Percentiles rank a stretch among this genome's conserved stretches.
phyloP scores from a whole-genome alignment of 2,888 invertebrate species.

The Shargacucullia verbasci region DNA sequence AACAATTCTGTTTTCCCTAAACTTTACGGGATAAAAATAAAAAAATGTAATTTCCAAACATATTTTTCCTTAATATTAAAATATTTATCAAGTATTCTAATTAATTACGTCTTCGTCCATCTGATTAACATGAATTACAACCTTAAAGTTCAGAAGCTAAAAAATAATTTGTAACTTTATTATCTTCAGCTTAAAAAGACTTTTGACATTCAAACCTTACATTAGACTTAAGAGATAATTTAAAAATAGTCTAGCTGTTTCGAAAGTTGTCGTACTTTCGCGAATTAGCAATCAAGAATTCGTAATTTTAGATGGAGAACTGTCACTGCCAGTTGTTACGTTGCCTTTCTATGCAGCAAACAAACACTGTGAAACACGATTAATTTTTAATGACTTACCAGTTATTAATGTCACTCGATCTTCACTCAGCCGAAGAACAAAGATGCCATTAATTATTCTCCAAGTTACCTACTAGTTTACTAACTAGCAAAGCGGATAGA shows the following conservation, averaged over 20 bases:
- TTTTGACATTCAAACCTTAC: conserved; percentile 22
- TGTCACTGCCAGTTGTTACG: not conserved
- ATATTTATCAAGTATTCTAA: conserved; percentile 28
- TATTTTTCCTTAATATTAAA: not conserved
- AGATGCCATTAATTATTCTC: conserved; percentile 33
- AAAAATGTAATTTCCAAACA: too few relatives aligned
- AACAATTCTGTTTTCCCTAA: too few relatives aligned
- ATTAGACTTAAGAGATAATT: conserved; percentile 24
- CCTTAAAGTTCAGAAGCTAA: conserved; percentile 25
- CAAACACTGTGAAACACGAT: conserved; percentile 5
- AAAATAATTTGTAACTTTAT: conserved; percentile 24
- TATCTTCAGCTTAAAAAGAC: conserved; percentile 20
- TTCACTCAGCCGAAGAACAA: conserved; percentile 21
- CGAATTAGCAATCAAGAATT: conserved; percentile 1
- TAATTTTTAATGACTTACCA: conserved; percentile 6
- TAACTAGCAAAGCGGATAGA: conserved; percentile 13
- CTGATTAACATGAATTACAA: conserved; percentile 39
- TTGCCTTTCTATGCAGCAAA: not conserved
- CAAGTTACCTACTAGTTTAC: conserved; percentile 17
- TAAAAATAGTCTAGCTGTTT: conserved; percentile 16
- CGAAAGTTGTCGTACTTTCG: conserved; percentile 31
- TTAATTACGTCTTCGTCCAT: conserved; percentile 17
- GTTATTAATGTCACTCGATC: conserved; percentile 30
- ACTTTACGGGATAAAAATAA: too few relatives aligned
- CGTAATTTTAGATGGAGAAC: not conserved